Evolutionary conservation across 2,888 invertebrate genomes (phyloP), one percentile per base, ranked within the genome.

Genomic region (Dasypogon diadema): DNA sequence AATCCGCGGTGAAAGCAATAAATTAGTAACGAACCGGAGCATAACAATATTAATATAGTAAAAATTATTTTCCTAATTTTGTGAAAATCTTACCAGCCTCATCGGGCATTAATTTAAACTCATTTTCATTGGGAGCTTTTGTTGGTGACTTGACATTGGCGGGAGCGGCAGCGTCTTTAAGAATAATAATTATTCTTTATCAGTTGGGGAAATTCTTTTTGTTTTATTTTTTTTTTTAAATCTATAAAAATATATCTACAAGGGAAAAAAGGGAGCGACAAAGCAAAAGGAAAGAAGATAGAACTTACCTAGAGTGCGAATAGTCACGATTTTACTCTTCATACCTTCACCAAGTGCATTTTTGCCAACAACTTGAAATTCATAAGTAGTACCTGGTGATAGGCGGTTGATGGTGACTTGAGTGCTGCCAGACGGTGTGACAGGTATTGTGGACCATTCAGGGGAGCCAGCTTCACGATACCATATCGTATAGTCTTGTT

Each of bases 401-500:
- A 98, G 89, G 78, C 94, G 92, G 86, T 95, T 96, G 85, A 98
- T 94, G 81, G 97, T 96, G 79, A 95, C 93, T 80, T 89, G 88
- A 12, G 97, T 97, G 83, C 94, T 93, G 79, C 96, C 96, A 74
- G 95, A 93, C 2, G 97, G 97, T 56, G 95, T 94, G 72, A 98
- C 97, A 12, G 95, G 94, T 81, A 98, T 94, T 78, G 95, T 96
- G 79, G 93, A 92, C 97, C 97, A 98, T 81, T 96, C 95, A 37
- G 93, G 91, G 81, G 92, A 92, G 75, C 95, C 96, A 0, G 93
- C 92, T 87, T 95, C 94, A 75, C 96, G 89, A 87, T 96, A 96
- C 97, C 97, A 97, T 82, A 98, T 93, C 79, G 96, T 94, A 87
- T 97, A 98, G 86, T 95, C 94, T 86, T 98, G 98, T 85, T 95